These are phyloP conservation scores for Dipus sagitta DNA, from an alignment of 2,797 vertebrate genomes.

Conservation along the genomic window DNA sequence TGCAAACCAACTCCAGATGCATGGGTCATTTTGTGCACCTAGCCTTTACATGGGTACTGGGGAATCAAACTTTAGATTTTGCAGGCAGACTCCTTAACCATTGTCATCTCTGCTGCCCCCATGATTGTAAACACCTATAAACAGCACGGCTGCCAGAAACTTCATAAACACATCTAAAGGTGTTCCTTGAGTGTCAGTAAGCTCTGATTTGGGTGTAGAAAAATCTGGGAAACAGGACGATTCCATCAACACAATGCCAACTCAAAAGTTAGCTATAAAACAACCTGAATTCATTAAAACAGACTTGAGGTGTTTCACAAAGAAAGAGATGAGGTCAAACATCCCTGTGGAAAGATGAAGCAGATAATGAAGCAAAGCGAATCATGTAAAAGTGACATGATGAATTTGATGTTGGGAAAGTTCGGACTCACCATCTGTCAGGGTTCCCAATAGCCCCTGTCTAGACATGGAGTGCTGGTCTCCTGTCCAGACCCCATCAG, in stretches of 20 bases:
- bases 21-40: too few species aligned
- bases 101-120: too few species aligned
- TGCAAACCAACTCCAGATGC: too few species aligned
- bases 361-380: background rate
- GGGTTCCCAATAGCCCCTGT: background rate
- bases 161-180: background rate
- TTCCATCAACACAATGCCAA: background rate
- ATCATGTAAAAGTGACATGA: slow-evolving; percentile 11
- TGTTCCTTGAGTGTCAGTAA: background rate
- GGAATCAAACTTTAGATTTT: too few species aligned
- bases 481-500: slow-evolving; percentile 51
- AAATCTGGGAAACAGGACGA: background rate
- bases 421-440: background rate
- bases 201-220: background rate
- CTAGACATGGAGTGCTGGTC: slow-evolving; percentile 37
- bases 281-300: background rate
- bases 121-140: background rate
- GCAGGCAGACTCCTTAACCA: too few species aligned
- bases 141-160: background rate
- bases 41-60: too few species aligned
- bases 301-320: background rate
- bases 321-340: background rate
- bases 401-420: slow-evolving; percentile 33
- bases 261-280: slow-evolving; percentile 25
- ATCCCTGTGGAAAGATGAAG: background rate